Base-by-base conservation (phyloP, 1,140 invertebrate genomes). In the Temnothorax curvispinosus region DNA sequence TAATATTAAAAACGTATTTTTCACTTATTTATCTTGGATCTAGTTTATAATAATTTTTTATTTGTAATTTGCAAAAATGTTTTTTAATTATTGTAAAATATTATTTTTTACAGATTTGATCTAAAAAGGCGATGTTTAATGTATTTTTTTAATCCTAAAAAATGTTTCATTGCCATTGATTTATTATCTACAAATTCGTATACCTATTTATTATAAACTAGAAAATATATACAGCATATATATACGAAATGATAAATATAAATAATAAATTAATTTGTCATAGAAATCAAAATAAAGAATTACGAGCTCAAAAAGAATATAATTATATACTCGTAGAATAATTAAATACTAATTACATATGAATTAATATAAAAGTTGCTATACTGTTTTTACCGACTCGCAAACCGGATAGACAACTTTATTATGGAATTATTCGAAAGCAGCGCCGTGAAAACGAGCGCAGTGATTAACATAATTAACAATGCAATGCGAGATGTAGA, bases 381-480 rank as follows among this genome's bases (percentile, higher is more conserved):
- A 47, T 58, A 32, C 7, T 82, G 67, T 72, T 82, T 82, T 72
- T 74, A 9, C 7, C 11, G 18, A 69, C 18, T 54, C 52, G 13
- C 21, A 50, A 3, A 56, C 27, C 18, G 13, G 21, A 71, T 74
- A 38, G 11, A 38, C 13, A 7, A 72, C 54, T 72, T 58, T 35
- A 52, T 82, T 38, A 44, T 58, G 18, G 18, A 58, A 82, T 82
- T 82, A 74, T 82, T 44, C 7, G 52, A 60, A 72, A 56, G n/a
- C 35, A 7, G n/a, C 32, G 15, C 18, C 21, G 13, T 58, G 38
- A 82, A 82, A 82, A 54, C 18, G 67, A 21, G 52, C 52, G 41
- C 27, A 82, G 4, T 72, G 27, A 82, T 82, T 82, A 82, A 72
- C 67, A 82, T 82, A 82, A 82, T 82, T 82, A 74, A 58, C 80